These are phyloP conservation scores for Choreutis nemorana DNA, from an alignment of 2,888 invertebrate species.

Conservation along the genomic window DNA sequence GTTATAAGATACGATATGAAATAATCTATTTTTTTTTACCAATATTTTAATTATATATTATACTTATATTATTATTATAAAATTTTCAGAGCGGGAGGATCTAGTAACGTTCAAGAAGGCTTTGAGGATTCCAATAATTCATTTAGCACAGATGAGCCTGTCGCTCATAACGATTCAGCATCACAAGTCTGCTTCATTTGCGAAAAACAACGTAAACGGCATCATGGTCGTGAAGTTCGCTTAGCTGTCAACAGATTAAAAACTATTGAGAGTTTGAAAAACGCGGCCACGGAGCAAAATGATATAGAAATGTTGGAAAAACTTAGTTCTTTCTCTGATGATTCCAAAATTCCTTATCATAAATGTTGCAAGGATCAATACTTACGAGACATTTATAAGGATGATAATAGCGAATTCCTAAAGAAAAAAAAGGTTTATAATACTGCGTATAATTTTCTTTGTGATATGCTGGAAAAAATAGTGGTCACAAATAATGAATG, in stretches of 20 bases:
- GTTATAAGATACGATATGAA: constrained; percentile 3
- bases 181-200: constrained; percentile 13
- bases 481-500: constrained; percentile 17
- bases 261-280: constrained; percentile 13
- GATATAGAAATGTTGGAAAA: constrained; percentile 12
- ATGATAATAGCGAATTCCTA: constrained; percentile 7
- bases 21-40: no score
- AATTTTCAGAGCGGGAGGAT: constrained; percentile 10
- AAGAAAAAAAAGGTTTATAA: constrained; percentile 13
- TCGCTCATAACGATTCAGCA: constrained; percentile 7
- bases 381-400: constrained; percentile 11
- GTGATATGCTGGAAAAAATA: constrained; percentile 14
- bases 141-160: constrained; percentile 10
- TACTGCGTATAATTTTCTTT: constrained; percentile 14
- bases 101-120: constrained; percentile 9
- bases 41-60: constrained; percentile 1
- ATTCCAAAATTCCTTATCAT: constrained; percentile 12
- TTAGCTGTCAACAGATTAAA: constrained; percentile 13
- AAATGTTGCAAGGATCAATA: constrained; percentile 14
- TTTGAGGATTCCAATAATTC: constrained; percentile 9
- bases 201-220: constrained; percentile 13
- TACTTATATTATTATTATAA: constrained; percentile 7
- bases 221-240: constrained; percentile 14
- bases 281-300: constrained; percentile 12
- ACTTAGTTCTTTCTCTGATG: constrained; percentile 13